Evolutionary conservation across 92 coral and sea anemone genomes (phyloP), one percentile per base, ranked within the genome.

Genomic region (Epizoanthus illoricatus): DNA sequence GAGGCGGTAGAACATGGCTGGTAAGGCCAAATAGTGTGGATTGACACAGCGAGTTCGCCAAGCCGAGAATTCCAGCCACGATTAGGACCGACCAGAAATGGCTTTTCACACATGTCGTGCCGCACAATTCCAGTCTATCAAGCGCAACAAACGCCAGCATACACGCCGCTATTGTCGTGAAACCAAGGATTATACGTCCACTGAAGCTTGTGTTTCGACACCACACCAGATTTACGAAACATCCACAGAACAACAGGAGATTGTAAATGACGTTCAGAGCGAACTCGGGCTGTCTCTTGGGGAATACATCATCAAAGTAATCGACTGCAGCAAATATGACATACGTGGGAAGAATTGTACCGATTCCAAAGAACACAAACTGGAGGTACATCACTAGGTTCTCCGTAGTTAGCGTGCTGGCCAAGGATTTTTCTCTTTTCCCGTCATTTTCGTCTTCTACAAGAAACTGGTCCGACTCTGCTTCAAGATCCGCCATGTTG

Each of bases 11-110:
- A 15, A 94, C 97, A 69, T 93, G 97, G 76, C 92, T 93, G 23
- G 97, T 91, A 15, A 93, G 84, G 18, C 97, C 97, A 87, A 93
- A 93, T 78, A 93, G 81, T 4, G 97, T 93, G 16, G 97, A 93
- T 70, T 93, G 97, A 68, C 97, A 93, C n/a, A 93, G 92, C 21
- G 97, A 93, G 83, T 93, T 94, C 40, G 94, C 97, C 47, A 93
- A 59, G 10, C 97, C 97, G 28, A 93, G 86, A 19, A 91, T 60
- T 60, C 94, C 97, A 54, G 97, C 94, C 41, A 93, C 86, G 64
- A 86, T 83, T 28, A 93, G 57, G 15, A 93, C 94, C 45, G 97
- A 84, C 97, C 97, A 93, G 84, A 86, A 93, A 68, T 93, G 97
- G 58, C 88, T 81, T 65, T 73, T 89, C 1, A 93, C 89, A 45